Conservation (phyloP, 2,888 invertebrate genomes). For the Nomada hirtipes region DNA sequence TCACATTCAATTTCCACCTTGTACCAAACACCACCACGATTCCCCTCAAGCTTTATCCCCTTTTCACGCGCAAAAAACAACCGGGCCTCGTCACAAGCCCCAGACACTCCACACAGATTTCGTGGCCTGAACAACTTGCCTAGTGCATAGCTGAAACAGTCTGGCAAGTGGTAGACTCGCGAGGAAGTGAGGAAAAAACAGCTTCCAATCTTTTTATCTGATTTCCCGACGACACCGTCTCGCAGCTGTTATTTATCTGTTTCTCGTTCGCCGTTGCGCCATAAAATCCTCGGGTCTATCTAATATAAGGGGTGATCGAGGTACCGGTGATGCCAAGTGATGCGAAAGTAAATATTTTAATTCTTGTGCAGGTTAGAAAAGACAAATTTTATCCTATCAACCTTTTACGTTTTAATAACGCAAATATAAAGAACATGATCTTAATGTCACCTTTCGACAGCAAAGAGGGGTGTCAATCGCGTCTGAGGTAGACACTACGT, state of each 20-base stretch:
- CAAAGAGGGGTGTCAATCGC: too few relatives aligned
- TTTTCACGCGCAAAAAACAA: too few relatives aligned
- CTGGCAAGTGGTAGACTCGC: conserved; percentile 9
- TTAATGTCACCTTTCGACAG: too few relatives aligned
- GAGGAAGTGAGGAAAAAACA: conserved; percentile 14
- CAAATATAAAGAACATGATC: too few relatives aligned
- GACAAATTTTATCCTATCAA: too few relatives aligned
- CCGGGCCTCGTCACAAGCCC: too few relatives aligned
- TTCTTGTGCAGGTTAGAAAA: not conserved
- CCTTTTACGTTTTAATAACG: too few relatives aligned
- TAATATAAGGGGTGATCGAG: conserved; percentile 10
- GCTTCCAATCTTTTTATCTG: conserved; percentile 49
- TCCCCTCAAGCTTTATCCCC: too few relatives aligned
- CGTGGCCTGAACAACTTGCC: not conserved
- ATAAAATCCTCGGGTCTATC: conserved; percentile 22
- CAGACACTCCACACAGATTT: conserved; percentile 24
- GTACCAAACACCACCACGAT: too few relatives aligned
- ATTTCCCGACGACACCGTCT: conserved; percentile 41
- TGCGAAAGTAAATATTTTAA: not conserved
- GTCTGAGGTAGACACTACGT: too few relatives aligned
- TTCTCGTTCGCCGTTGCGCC: conserved; percentile 16
- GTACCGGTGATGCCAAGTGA: not conserved
- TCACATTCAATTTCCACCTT: too few relatives aligned
- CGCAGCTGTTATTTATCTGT: conserved; percentile 48
- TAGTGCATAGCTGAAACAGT: not conserved